phyloP scores from a whole-genome alignment of 2,888 invertebrate genomes.

The Candidula unifasciata region DNA sequence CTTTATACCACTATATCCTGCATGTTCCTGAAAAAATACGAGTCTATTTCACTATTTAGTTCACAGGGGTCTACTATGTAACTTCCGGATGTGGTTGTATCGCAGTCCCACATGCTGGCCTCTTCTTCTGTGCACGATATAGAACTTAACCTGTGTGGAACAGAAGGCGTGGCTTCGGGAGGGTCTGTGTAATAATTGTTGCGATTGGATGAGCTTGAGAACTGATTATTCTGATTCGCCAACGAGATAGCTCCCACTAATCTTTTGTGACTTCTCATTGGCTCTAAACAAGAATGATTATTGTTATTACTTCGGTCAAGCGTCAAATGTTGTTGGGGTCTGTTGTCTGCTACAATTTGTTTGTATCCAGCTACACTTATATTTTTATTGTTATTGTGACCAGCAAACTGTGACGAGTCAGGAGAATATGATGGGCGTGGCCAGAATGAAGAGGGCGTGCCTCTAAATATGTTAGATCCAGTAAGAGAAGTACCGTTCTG shows the following conservation, averaged over 20 bases:
- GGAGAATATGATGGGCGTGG: not conserved
- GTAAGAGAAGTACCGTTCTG: too few relatives aligned
- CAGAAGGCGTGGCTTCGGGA: not conserved
- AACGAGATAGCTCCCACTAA: not conserved
- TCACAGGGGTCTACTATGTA: not conserved
- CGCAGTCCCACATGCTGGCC: not conserved
- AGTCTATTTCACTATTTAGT: not conserved
- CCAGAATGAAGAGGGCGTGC: not conserved
- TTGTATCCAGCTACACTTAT: too few relatives aligned
- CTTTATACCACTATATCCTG: not conserved
- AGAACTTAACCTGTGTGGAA: too few relatives aligned
- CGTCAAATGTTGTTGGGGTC: too few relatives aligned
- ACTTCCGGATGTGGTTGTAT: slow-evolving; percentile 10
- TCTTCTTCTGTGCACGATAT: not conserved
- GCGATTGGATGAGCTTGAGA: not conserved
- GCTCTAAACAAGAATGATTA: not conserved
- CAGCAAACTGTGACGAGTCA: not conserved
- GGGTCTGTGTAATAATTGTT: not conserved
- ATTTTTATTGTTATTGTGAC: not conserved
- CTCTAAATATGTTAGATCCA: too few relatives aligned
- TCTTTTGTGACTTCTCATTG: not conserved
- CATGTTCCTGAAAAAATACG: not conserved
- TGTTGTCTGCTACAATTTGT: too few relatives aligned
- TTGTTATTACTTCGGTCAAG: too few relatives aligned
- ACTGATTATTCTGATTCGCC: not conserved